Evolutionary conservation across 2,113 vertebrate genomes (phyloP).

Genomic region (Microcebus tavaratra): DNA sequence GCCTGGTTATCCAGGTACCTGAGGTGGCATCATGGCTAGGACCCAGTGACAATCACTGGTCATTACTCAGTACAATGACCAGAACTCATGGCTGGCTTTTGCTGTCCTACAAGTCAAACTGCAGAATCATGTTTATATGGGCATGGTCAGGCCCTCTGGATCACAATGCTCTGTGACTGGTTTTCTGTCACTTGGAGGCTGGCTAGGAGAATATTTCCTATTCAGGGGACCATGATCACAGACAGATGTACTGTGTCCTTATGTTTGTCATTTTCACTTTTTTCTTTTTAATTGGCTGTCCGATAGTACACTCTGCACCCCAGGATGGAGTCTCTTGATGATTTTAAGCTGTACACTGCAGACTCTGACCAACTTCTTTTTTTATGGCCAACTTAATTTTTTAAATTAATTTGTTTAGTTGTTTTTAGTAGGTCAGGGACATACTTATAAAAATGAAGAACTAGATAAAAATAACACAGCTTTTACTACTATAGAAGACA

Average conservation of each 20-base stretch:
- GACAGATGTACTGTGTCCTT: not conserved
- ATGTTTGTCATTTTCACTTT: not conserved
- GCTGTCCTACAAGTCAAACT: not conserved
- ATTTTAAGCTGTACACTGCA: not conserved
- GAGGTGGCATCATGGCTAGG: not conserved
- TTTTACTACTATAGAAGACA: conserved; percentile 1
- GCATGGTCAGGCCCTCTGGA: not conserved
- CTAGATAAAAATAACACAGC: conserved; percentile 32
- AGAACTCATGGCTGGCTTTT: not conserved
- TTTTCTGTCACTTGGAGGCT: not conserved
- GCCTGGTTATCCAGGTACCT: not conserved
- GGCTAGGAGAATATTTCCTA: not conserved
- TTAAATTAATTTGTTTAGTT: not conserved
- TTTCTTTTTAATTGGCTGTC: not conserved
- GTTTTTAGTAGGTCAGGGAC: conserved; percentile 36
- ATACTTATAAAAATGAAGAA: conserved; percentile 53
- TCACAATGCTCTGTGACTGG: not conserved
- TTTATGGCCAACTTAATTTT: conserved; percentile 2
- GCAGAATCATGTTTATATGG: too few species aligned
- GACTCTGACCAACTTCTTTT: not conserved
- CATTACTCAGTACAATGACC: not conserved
- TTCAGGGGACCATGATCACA: not conserved
- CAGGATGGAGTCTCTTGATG: not conserved
- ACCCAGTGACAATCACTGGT: not conserved
- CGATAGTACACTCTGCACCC: not conserved